Percentiles rank a stretch among this genome's conserved stretches.
phyloP scores from a whole-genome alignment of 2,888 invertebrate species.

The Eristalis tenax region DNA sequence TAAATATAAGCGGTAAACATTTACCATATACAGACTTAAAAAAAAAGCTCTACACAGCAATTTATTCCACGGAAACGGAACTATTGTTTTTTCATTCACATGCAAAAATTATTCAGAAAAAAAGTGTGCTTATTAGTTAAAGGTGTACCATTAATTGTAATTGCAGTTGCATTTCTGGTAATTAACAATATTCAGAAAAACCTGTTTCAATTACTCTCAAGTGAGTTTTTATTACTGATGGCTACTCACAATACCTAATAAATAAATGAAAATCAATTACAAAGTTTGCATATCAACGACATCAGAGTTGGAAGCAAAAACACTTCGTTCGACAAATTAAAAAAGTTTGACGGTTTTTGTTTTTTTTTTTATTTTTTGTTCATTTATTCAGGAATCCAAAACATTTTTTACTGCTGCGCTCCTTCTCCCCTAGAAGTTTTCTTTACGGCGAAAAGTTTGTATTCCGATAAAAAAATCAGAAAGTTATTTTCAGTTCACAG shows the following conservation, averaged over 20 bases:
- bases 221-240: conserved; percentile 43
- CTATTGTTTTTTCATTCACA: no score
- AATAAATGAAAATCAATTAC: conserved; percentile 66
- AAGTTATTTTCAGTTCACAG: conserved; percentile 63
- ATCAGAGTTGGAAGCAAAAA: conserved; percentile 53
- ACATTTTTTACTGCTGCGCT: conserved; percentile 51
- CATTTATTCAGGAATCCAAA: conserved; percentile 53
- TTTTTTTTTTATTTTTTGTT: conserved; percentile 13
- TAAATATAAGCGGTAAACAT: no score
- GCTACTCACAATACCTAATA: conserved; percentile 54
- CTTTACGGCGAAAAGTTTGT: conserved; percentile 56
- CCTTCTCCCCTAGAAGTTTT: conserved; percentile 49
- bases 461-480: conserved; percentile 47
- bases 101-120: neutral
- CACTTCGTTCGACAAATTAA: conserved; percentile 66
- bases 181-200: conserved; percentile 31
- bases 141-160: conserved; percentile 7
- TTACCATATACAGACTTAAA: no score
- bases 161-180: conserved; percentile 19
- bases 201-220: conserved; percentile 27
- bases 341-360: conserved; percentile 60
- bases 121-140: conserved; percentile 20
- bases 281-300: conserved; percentile 64
- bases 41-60: no score
- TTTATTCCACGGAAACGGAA: no score